A percentile compares a stretch with the other conserved stretches of the same genome.
These are phyloP conservation scores for Eupsittula cactorum DNA, from an alignment of 2,113 vertebrate genomes.

Conservation along the genomic window DNA sequence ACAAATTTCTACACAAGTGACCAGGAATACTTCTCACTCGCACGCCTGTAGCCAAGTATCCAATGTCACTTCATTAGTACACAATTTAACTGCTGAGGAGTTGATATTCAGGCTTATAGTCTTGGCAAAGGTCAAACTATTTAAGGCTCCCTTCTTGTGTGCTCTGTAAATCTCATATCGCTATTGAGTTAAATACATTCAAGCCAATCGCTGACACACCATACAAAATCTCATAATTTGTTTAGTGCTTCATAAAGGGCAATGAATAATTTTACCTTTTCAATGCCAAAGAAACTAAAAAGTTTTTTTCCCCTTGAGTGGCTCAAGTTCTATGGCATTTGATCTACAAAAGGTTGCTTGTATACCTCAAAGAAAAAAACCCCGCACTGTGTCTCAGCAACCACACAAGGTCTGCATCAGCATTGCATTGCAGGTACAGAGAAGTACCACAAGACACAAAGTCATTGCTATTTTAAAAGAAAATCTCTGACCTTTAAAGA, in stretches of 20 bases:
- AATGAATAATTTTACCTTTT: conserved; percentile 51
- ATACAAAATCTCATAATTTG: conserved; percentile 28
- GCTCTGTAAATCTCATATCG: conserved; percentile 32
- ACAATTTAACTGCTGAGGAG: conserved; percentile 3
- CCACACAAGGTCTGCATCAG: neutral
- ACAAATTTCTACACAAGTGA: neutral
- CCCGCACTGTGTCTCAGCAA: neutral
- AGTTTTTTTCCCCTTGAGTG: conserved; percentile 30
- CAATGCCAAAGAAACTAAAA: conserved; percentile 11
- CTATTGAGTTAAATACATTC: conserved; percentile 27
- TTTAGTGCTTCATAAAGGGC: conserved; percentile 46
- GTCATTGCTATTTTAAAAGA: neutral
- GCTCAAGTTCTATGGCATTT: conserved; percentile 22
- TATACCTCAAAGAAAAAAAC: neutral
- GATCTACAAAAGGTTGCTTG: conserved; percentile 38
- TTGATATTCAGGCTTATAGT: conserved; percentile 7
- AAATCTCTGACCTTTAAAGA: conserved; percentile 23
- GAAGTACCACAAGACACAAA: neutral
- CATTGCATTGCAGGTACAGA: neutral
- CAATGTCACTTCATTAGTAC: neutral
- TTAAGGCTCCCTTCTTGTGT: conserved; percentile 34
- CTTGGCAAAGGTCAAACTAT: conserved; percentile 47
- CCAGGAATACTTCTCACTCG: neutral
- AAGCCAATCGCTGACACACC: conserved; percentile 7
- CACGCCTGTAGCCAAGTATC: neutral